A percentile compares a stretch with the other conserved stretches of the same genome.
Conservation (phyloP, 1,140 invertebrate species). For the Drosophila sulfurigaster region DNA sequence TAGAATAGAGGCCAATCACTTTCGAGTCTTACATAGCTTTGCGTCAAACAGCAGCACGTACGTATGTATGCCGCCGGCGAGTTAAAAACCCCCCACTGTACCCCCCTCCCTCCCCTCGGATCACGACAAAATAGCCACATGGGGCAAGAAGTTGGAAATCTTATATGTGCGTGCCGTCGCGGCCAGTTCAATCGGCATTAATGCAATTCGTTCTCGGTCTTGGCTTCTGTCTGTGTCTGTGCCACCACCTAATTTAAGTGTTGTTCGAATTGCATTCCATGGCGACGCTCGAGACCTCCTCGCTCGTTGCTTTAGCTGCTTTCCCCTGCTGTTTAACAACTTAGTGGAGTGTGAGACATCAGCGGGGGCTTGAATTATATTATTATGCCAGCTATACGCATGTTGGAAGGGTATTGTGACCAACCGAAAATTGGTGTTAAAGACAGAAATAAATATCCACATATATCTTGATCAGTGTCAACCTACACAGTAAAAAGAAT, state of each 20-base stretch:
- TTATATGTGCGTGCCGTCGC: neutral
- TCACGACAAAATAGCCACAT: neutral
- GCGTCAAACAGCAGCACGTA: constrained; percentile 1
- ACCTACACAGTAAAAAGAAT: too few relatives aligned
- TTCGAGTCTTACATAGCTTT: neutral
- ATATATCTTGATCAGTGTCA: too few relatives aligned
- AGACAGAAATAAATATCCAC: too few relatives aligned
- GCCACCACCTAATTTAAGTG: constrained; percentile 40
- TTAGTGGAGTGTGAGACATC: neutral
- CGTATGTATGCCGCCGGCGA: neutral
- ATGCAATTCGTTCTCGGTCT: constrained; percentile 4
- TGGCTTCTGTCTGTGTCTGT: constrained; percentile 8
- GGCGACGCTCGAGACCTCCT: neutral
- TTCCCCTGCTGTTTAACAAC: neutral
- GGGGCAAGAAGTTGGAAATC: constrained; percentile 1
- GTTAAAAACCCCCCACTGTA: neutral
- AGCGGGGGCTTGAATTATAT: neutral
- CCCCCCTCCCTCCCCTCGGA: neutral
- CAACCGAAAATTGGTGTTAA: too few relatives aligned
- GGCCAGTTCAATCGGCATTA: constrained; percentile 10
- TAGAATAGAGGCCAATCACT: neutral
- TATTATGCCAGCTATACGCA: too few relatives aligned
- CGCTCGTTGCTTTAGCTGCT: neutral
- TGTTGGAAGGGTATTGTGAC: too few relatives aligned
- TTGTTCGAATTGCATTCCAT: constrained; percentile 30